These are phyloP conservation scores for Chlorospingus semifuscus DNA, from an alignment of 2,797 vertebrate species.

Conservation along the genomic window DNA sequence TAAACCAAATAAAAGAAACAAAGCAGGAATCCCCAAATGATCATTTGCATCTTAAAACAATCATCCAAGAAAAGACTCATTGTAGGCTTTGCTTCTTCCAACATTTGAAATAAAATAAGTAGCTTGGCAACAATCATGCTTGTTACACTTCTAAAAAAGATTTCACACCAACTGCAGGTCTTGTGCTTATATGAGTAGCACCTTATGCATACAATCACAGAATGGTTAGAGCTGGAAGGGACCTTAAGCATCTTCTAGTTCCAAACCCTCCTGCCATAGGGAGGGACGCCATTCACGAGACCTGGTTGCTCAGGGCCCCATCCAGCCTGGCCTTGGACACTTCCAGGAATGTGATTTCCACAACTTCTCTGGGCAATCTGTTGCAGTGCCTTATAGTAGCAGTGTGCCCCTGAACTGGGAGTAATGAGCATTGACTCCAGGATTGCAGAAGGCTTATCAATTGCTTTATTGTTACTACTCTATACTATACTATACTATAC, in stretches of 20 bases:
- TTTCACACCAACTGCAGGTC: neutral
- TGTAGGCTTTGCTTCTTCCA: neutral
- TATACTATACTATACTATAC: too few relatives aligned
- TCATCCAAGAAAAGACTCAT: neutral
- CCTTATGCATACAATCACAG: neutral
- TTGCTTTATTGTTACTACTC: neutral
- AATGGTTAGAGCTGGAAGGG: neutral
- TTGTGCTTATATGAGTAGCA: neutral
- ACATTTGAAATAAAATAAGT: neutral
- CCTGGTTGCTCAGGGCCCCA: neutral
- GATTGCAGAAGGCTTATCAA: neutral
- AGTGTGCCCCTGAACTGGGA: neutral
- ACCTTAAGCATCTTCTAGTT: neutral
- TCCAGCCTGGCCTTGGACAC: neutral
- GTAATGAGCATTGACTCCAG: neutral
- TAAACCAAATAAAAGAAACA: neutral
- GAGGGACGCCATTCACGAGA: neutral
- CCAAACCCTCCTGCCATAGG: neutral
- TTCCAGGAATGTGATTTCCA: neutral
- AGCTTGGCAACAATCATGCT: neutral
- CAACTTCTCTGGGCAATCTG: neutral
- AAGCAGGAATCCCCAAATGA: neutral
- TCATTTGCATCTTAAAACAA: neutral
- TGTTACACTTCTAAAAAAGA: neutral
- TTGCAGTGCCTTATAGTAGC: neutral